These are phyloP conservation scores for Allobates femoralis DNA, from an alignment of 2,797 vertebrate species.

Conservation along the genomic window DNA sequence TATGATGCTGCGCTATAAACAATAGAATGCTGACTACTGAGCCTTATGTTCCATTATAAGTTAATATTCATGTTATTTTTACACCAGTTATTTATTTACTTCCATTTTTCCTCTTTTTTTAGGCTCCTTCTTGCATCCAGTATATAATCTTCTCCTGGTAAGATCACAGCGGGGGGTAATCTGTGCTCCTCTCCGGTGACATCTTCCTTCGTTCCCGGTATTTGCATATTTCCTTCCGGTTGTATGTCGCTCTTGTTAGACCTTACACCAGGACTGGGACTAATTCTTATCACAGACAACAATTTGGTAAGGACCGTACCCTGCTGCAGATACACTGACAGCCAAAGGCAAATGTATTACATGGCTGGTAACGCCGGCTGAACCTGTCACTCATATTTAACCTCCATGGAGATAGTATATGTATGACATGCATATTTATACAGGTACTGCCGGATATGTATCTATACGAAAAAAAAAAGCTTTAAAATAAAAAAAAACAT, in stretches of 20 bases:
- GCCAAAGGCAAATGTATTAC: slow-evolving; percentile 50
- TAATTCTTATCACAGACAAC: slow-evolving; percentile 46
- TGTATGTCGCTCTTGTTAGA: slow-evolving; percentile 51
- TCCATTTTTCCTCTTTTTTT: slow-evolving; percentile 24
- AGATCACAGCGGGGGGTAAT: slow-evolving; percentile 64
- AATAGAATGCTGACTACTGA: too few relatives aligned
- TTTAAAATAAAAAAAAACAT: not conserved
- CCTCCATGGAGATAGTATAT: slow-evolving; percentile 30
- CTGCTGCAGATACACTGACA: slow-evolving; percentile 48
- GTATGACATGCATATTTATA: slow-evolving; percentile 46
- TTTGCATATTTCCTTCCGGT: slow-evolving; percentile 39
- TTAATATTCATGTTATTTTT: not conserved
- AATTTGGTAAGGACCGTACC: not conserved
- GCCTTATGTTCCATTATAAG: not conserved
- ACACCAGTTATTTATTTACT: slow-evolving; percentile 26
- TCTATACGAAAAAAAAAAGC: not conserved
- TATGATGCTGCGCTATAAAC: too few relatives aligned
- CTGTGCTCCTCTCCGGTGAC: slow-evolving; percentile 60
- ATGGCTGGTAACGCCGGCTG: slow-evolving; percentile 33
- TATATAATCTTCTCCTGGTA: slow-evolving; percentile 41
- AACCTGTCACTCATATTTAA: slow-evolving; percentile 65
- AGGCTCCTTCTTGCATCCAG: slow-evolving; percentile 38
- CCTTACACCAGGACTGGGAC: slow-evolving; percentile 31
- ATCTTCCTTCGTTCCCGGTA: slow-evolving; percentile 49
- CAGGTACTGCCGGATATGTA: not conserved